phyloP scores from a whole-genome alignment of 2,113 vertebrate species.

The Piprites chloris region DNA sequence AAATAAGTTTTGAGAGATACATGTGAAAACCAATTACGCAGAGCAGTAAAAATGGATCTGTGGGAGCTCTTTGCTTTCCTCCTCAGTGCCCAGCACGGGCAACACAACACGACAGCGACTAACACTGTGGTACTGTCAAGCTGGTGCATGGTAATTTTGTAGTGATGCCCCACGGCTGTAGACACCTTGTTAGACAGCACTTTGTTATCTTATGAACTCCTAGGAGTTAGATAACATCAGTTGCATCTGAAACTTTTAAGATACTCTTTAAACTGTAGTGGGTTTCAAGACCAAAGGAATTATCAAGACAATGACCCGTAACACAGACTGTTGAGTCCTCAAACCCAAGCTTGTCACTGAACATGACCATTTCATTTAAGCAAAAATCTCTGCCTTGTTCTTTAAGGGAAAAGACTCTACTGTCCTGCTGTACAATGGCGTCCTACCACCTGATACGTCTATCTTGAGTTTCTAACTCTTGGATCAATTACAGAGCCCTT shows the following conservation, averaged over 20 bases:
- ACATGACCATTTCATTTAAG: background rate
- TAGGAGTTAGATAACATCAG: background rate
- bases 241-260: background rate
- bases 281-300: background rate
- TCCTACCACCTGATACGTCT: background rate
- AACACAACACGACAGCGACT: background rate
- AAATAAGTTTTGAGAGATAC: background rate
- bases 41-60: background rate
- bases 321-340: background rate
- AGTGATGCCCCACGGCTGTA: background rate
- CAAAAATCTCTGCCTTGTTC: background rate
- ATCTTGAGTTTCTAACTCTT: background rate
- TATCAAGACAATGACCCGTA: background rate
- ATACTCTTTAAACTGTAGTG: background rate
- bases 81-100: background rate
- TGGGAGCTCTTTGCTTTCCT: background rate
- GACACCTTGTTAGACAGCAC: background rate
- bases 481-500: background rate
- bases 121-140: background rate
- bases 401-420: background rate
- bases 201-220: background rate
- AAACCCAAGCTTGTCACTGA: background rate
- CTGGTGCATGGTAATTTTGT: background rate
- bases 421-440: background rate
- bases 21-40: background rate